Conservation (phyloP, 2,113 vertebrate species). For the Varanus salvator region DNA sequence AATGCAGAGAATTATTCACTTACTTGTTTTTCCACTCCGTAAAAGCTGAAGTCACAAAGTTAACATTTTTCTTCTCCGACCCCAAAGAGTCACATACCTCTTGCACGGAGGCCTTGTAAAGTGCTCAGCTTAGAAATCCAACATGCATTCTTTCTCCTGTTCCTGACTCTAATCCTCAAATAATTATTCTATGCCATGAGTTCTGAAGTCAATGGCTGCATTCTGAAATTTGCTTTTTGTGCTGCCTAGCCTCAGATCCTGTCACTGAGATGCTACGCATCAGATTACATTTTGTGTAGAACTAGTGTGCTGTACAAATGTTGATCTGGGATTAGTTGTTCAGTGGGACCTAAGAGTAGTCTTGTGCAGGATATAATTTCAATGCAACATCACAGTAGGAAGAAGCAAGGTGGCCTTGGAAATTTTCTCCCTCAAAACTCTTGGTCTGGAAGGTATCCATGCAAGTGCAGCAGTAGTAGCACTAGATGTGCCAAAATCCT, state of each 20-base stretch:
- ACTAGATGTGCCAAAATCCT: not conserved
- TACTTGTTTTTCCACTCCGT: constrained; percentile 40
- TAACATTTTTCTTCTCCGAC: not conserved
- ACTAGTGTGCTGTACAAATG: constrained; percentile 10
- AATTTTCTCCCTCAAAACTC: not conserved
- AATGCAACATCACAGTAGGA: not conserved
- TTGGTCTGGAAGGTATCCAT: not conserved
- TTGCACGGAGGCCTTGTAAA: constrained; percentile 36
- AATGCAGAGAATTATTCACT: constrained; percentile 23
- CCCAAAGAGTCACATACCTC: constrained; percentile 43
- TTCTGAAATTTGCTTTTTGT: not conserved
- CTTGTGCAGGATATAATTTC: not conserved
- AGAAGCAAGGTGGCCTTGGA: not conserved
- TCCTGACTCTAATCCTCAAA: not conserved
- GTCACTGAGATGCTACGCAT: constrained; percentile 40
- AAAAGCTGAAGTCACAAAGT: not conserved
- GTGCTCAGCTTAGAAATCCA: constrained; percentile 18
- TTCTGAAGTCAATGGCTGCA: not conserved
- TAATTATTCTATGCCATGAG: not conserved
- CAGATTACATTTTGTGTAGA: constrained; percentile 47
- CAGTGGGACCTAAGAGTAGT: not conserved
- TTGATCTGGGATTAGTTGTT: not conserved
- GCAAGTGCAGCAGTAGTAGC: not conserved
- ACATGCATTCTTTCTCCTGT: not conserved
- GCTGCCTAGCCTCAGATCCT: not conserved